A percentile compares a stretch with the other conserved stretches of the same genome.
Conservation (phyloP, 2,113 vertebrate genomes). For the Chiloscyllium plagiosum region DNA sequence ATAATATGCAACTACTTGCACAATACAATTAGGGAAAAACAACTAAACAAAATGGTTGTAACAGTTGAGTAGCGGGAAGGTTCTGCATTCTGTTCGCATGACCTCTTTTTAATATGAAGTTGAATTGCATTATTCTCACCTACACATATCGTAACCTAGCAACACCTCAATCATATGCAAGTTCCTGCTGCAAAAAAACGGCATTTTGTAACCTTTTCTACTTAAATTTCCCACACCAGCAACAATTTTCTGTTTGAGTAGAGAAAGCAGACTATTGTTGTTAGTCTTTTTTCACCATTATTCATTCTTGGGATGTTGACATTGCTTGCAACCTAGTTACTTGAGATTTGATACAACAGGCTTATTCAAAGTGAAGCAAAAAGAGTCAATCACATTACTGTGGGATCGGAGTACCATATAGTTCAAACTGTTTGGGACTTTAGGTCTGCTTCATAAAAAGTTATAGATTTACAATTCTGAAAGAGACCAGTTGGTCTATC, state of each 20-base stretch:
- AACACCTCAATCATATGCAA: background rate
- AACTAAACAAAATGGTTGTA: background rate
- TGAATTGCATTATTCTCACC: conserved; percentile 14
- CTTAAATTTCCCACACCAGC: background rate
- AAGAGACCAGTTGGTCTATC: background rate
- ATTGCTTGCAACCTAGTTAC: background rate
- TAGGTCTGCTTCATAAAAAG: background rate
- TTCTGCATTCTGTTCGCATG: background rate
- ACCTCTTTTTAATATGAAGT: background rate
- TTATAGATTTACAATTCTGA: background rate
- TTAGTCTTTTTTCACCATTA: background rate
- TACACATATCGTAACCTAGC: conserved; percentile 18
- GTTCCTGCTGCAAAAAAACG: background rate
- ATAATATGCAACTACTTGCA: background rate
- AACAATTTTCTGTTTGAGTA: background rate
- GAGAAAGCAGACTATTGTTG: background rate
- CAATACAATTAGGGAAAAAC: background rate
- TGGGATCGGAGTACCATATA: background rate
- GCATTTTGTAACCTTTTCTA: background rate
- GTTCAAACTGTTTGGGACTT: background rate
- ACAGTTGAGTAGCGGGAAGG: background rate
- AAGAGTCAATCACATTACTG: background rate
- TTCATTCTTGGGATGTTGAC: background rate
- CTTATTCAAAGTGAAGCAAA: background rate
- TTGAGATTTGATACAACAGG: background rate